phyloP scores from a whole-genome alignment of 2,797 vertebrate genomes.

The Manis javanica region DNA sequence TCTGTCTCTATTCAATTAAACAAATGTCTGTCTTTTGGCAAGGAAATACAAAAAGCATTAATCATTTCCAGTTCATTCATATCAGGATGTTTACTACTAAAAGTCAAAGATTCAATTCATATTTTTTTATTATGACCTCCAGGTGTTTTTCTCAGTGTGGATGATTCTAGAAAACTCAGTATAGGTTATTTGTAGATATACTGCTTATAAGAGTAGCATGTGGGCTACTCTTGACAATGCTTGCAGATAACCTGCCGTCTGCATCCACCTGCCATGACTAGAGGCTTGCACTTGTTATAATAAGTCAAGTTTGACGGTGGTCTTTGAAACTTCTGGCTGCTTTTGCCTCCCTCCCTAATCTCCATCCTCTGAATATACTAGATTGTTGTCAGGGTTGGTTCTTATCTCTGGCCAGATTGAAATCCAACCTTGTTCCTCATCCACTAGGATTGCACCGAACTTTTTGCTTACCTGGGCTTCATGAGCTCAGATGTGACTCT shows the following conservation, averaged over 20 bases:
- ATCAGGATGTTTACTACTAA: slow-evolving; percentile 33
- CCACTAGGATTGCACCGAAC: background rate
- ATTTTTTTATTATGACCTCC: slow-evolving; percentile 40
- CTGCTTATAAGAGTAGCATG: background rate
- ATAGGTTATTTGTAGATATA: background rate
- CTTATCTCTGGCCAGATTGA: background rate
- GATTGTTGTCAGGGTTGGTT: background rate
- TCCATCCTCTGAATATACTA: background rate
- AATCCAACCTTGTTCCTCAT: background rate
- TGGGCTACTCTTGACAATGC: background rate
- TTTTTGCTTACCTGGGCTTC: background rate
- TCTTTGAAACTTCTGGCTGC: background rate
- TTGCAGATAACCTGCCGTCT: background rate
- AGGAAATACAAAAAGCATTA: slow-evolving; percentile 52
- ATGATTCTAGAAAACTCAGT: slow-evolving; percentile 38
- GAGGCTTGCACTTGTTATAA: slow-evolving; percentile 2
- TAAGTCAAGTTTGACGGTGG: background rate
- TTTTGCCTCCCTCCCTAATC: background rate
- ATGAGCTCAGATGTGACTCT: background rate
- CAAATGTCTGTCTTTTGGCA: slow-evolving; percentile 49
- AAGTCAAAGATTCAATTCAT: slow-evolving; percentile 54
- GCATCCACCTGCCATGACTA: background rate
- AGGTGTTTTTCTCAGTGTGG: slow-evolving; percentile 33
- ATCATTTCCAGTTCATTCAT: slow-evolving; percentile 52
- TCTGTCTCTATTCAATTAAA: slow-evolving; percentile 8